phyloP scores from a whole-genome alignment of 2,888 invertebrate species.

The Branchinecta sandiegonensis region DNA sequence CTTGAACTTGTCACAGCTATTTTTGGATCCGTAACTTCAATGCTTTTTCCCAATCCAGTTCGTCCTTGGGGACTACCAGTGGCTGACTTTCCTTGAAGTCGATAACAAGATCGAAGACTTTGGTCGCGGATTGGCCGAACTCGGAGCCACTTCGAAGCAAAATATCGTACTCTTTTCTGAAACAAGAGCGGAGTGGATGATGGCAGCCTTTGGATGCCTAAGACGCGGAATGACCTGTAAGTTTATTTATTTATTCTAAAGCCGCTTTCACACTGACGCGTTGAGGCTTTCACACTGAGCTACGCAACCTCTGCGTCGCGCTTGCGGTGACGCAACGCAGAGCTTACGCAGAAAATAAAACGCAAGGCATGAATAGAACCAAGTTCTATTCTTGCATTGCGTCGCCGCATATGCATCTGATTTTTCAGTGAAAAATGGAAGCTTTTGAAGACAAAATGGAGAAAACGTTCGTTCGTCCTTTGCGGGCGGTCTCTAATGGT shows the following conservation, averaged over 20 bases:
- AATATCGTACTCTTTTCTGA: slow-evolving; percentile 91
- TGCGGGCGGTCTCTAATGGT: too few relatives aligned
- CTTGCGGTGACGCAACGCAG: too few relatives aligned
- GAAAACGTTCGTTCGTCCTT: too few relatives aligned
- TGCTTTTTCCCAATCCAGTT: slow-evolving; percentile 43
- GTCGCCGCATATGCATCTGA: too few relatives aligned
- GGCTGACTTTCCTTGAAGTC: slow-evolving; percentile 68
- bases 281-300: too few relatives aligned
- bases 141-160: slow-evolving; percentile 54
- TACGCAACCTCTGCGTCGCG: too few relatives aligned
- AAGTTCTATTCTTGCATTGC: too few relatives aligned
- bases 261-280: too few relatives aligned
- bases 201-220: slow-evolving; percentile 89
- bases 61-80: slow-evolving; percentile 80
- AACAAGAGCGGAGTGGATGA: slow-evolving; percentile 95
- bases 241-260: slow-evolving; percentile 16
- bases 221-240: slow-evolving; percentile 73
- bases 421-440: too few relatives aligned
- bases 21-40: slow-evolving; percentile 17
- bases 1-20: not conserved
- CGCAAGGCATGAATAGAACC: too few relatives aligned
- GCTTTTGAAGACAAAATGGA: too few relatives aligned
- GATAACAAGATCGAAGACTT: slow-evolving; percentile 59
- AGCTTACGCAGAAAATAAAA: too few relatives aligned
- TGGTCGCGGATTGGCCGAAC: slow-evolving; percentile 64